Evolutionary conservation across 2,797 vertebrate genomes (phyloP).

Genomic region (Crocodylus rhombifer): DNA sequence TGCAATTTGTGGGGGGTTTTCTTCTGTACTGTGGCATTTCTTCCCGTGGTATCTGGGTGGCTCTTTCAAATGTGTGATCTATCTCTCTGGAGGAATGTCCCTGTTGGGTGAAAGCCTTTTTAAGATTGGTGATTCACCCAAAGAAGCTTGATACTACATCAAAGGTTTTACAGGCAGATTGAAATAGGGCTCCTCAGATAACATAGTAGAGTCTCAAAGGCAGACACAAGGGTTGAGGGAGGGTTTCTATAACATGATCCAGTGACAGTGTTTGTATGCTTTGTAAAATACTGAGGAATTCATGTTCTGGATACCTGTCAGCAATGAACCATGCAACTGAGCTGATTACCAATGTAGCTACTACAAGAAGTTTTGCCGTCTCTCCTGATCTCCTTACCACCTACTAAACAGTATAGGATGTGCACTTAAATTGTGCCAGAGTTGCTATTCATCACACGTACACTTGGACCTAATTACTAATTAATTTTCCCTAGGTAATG

Average conservation of each 20-base stretch:
- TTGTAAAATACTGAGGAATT: not conserved
- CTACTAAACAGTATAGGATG: constrained; percentile 3
- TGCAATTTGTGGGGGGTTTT: too few species aligned
- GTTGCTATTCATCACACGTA: constrained; percentile 16
- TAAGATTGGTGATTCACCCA: too few species aligned
- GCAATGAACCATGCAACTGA: fast-evolving
- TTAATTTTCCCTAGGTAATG: constrained; percentile 46
- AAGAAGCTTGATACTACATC: too few species aligned
- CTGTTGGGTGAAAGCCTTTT: too few species aligned
- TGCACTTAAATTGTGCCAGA: constrained; percentile 29
- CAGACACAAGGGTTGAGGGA: not conserved
- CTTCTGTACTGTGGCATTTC: too few species aligned
- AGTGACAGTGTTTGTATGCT: not conserved
- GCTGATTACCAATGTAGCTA: not conserved
- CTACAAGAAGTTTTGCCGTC: not conserved
- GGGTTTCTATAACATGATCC: not conserved
- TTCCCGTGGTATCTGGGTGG: too few species aligned
- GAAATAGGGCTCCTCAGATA: not conserved
- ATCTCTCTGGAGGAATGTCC: too few species aligned
- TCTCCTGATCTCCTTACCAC: not conserved
- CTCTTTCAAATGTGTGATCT: too few species aligned
- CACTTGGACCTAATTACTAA: constrained; percentile 17
- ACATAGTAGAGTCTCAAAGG: not conserved
- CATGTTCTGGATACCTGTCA: not conserved
- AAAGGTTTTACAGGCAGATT: not conserved